These are phyloP conservation scores for Excalfactoria chinensis DNA, from an alignment of 2,113 vertebrate species.

Conservation along the genomic window DNA sequence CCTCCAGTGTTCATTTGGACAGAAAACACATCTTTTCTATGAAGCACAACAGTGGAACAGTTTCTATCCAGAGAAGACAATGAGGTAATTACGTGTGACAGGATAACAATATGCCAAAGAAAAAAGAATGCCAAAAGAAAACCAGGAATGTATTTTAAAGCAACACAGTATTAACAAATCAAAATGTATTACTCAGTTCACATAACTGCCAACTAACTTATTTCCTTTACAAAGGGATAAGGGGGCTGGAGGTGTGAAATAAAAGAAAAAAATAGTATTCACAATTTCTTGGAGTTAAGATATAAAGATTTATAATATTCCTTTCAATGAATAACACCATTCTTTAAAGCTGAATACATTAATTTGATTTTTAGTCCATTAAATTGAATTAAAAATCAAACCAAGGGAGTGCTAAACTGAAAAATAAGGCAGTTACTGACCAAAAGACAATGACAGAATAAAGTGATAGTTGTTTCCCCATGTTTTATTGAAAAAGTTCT, in stretches of 20 bases:
- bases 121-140: background rate
- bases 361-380: background rate
- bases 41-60: background rate
- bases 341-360: background rate
- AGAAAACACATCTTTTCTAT: background rate
- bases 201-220: background rate
- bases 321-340: background rate
- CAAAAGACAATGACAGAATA: background rate
- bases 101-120: background rate
- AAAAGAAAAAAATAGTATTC: background rate
- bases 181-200: background rate
- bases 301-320: background rate
- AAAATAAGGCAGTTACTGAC: background rate
- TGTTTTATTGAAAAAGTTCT: background rate
- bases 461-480: background rate
- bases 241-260: too few species aligned
- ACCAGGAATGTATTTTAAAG: background rate
- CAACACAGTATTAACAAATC: background rate
- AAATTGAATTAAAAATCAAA: background rate
- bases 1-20: background rate
- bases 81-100: background rate
- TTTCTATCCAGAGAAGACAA: constrained; percentile 9
- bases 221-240: background rate
- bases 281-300: background rate
- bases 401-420: background rate